These are phyloP conservation scores for Augochlorella aurata DNA, from an alignment of 2,888 invertebrate genomes.

Conservation along the genomic window DNA sequence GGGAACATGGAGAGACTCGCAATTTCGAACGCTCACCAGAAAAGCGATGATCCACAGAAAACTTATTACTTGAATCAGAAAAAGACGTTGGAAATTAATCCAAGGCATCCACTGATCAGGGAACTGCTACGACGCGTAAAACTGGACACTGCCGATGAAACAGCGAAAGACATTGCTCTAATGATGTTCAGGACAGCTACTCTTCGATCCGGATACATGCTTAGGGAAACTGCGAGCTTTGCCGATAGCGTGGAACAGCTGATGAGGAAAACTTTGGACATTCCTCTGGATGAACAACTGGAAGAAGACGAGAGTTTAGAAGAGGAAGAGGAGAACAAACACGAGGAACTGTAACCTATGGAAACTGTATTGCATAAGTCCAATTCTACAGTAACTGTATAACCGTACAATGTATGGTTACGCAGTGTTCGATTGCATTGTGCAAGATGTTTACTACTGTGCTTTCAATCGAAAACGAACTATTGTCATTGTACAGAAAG, in stretches of 20 bases:
- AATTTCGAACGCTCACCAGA: slow-evolving; percentile 97
- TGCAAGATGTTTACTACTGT: slow-evolving; percentile 42
- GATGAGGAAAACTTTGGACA: slow-evolving; percentile 91
- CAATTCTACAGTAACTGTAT: slow-evolving; percentile 33
- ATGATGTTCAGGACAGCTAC: slow-evolving; percentile 97
- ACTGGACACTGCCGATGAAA: slow-evolving; percentile 89
- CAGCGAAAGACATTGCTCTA: slow-evolving; percentile 91
- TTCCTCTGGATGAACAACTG: slow-evolving; percentile 88
- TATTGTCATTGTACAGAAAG: slow-evolving; percentile 48
- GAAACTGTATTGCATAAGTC: slow-evolving; percentile 34
- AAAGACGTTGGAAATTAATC: slow-evolving; percentile 98
- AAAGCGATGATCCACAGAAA: slow-evolving; percentile 95
- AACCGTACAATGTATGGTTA: slow-evolving; percentile 69
- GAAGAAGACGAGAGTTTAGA: slow-evolving; percentile 77
- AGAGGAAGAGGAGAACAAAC: slow-evolving; percentile 82
- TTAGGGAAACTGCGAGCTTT: slow-evolving; percentile 93
- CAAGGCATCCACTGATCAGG: slow-evolving; percentile 96
- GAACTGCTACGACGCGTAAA: slow-evolving; percentile 93
- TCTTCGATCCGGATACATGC: slow-evolving; percentile 95
- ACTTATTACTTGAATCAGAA: slow-evolving; percentile 95
- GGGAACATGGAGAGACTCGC: slow-evolving; percentile 99
- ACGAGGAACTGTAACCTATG: slow-evolving; percentile 85
- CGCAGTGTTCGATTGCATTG: slow-evolving; percentile 42
- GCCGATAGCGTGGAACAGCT: slow-evolving; percentile 95
- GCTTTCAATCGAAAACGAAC: slow-evolving; percentile 49